A percentile compares a stretch with the other conserved stretches of the same genome.
phyloP scores from a whole-genome alignment of 2,888 invertebrate species.

The Mellilla xanthometata region DNA sequence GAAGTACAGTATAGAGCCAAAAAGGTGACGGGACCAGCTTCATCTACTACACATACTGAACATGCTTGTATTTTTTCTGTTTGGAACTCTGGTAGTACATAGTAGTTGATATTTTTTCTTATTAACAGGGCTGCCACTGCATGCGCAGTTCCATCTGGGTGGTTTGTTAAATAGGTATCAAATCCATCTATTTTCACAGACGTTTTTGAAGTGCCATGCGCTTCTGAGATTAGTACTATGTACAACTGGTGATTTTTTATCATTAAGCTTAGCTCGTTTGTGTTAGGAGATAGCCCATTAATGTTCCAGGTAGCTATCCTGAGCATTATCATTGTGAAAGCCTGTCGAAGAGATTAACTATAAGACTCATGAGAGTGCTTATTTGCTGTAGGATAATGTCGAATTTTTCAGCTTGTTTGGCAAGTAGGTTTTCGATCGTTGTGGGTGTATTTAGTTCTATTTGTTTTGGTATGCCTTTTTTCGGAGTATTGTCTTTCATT shows the following conservation, averaged over 20 bases:
- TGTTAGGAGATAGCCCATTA: too few species aligned
- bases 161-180: conserved; percentile 19
- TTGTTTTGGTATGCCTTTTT: too few species aligned
- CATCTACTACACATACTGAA: too few species aligned
- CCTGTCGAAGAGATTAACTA: conserved; percentile 6
- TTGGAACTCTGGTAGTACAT: background rate
- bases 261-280: too few species aligned
- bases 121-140: conserved; percentile 17
- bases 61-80: too few species aligned
- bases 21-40: too few species aligned
- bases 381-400: conserved; percentile 24
- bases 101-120: background rate
- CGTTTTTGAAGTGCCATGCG: conserved; percentile 18
- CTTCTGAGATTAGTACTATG: conserved; percentile 26
- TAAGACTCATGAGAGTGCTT: conserved; percentile 14
- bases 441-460: too few species aligned
- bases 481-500: too few species aligned
- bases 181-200: conserved; percentile 17
- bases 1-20: too few species aligned
- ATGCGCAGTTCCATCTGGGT: conserved; percentile 28
- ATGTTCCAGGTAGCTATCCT: background rate
- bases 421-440: too few species aligned
- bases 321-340: background rate
- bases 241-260: conserved; percentile 10
- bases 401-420: conserved; percentile 20